Evolutionary conservation across 2,113 vertebrate species (phyloP).

Genomic region (Dasypus novemcinctus): DNA sequence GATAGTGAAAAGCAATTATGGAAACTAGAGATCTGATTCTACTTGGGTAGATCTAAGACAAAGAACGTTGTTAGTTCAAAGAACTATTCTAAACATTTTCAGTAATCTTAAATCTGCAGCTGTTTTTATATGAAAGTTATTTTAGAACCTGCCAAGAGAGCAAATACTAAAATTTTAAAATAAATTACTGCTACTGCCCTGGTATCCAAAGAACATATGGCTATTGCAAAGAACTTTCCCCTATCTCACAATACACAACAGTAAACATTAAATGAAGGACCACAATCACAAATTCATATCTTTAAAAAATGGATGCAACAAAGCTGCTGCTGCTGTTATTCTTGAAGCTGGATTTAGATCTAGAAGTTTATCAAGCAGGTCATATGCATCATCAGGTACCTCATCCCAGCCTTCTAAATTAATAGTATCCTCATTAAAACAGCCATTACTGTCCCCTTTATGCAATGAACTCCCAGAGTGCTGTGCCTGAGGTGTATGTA

Average conservation of each 20-base stretch:
- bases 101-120: conserved; percentile 16
- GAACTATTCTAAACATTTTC: background rate
- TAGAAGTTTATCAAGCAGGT: conserved; percentile 94
- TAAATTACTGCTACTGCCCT: conserved; percentile 16
- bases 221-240: conserved; percentile 39
- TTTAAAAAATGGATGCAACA: conserved; percentile 92
- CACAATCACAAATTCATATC: conserved; percentile 76
- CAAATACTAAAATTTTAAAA: conserved; percentile 43
- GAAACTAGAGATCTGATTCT: conserved; percentile 17
- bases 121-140: background rate
- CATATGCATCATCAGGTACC: conserved; percentile 92
- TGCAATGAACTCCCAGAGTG: background rate
- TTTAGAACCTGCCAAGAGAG: conserved; percentile 3
- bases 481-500: conserved; percentile 1
- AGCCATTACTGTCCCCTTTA: conserved; percentile 53
- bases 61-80: background rate
- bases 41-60: background rate
- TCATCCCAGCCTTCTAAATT: conserved; percentile 88
- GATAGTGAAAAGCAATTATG: conserved; percentile 5
- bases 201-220: conserved; percentile 52
- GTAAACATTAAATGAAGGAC: background rate
- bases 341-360: conserved; percentile 95
- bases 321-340: conserved; percentile 91
- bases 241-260: conserved; percentile 12
- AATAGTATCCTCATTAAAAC: conserved; percentile 16